Percentiles rank a stretch among this genome's conserved stretches.
phyloP scores from a whole-genome alignment of 2,797 vertebrate genomes.

The Adelosebastes latens region DNA sequence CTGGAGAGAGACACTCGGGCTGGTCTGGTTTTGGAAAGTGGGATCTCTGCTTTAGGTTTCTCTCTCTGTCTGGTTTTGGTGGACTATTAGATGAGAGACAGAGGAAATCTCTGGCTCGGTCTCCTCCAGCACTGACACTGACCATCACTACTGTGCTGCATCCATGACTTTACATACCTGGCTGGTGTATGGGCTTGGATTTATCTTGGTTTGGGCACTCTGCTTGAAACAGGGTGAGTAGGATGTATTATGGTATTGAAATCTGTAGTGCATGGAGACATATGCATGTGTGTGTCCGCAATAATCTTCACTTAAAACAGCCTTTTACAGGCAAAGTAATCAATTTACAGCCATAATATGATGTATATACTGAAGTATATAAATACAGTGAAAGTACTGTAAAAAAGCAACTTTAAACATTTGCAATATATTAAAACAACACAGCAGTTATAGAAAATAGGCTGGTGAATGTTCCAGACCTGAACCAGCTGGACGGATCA shows the following conservation, averaged over 20 bases:
- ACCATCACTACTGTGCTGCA: conserved; percentile 75
- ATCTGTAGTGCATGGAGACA: neutral
- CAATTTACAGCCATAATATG: neutral
- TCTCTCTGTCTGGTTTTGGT: conserved; percentile 49
- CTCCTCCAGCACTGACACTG: conserved; percentile 60
- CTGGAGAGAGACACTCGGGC: conserved; percentile 42
- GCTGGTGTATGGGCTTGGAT: conserved; percentile 80
- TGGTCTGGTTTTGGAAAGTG: conserved; percentile 62
- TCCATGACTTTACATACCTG: conserved; percentile 83
- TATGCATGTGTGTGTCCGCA: neutral
- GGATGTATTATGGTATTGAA: neutral
- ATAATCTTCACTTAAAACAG: conserved; percentile 6
- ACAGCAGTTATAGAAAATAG: neutral
- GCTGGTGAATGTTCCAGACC: neutral
- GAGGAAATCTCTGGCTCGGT: conserved; percentile 49
- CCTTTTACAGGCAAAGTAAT: conserved; percentile 16
- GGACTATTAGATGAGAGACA: conserved; percentile 66
- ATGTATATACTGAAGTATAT: neutral
- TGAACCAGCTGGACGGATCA: neutral
- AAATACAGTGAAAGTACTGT: neutral
- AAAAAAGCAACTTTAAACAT: neutral
- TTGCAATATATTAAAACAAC: neutral
- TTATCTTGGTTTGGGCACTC: conserved; percentile 75
- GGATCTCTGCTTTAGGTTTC: conserved; percentile 48
- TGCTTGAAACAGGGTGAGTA: conserved; percentile 80